Percentiles rank a stretch among this genome's conserved stretches.
Conservation (phyloP, 2,113 vertebrate genomes). For the Daphoenositta chrysoptera region DNA sequence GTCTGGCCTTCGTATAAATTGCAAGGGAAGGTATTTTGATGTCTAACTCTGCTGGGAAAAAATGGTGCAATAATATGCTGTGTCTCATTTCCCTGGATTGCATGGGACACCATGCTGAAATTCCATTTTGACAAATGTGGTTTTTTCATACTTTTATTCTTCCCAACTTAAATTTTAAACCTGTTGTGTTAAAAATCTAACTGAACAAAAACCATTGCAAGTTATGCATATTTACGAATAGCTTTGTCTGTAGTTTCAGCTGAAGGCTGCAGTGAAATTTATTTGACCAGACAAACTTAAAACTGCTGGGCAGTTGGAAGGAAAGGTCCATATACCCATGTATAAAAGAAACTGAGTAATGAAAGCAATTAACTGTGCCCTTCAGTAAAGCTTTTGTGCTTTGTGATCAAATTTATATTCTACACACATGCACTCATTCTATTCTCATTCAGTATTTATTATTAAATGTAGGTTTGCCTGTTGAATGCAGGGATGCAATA, state of each 20-base stretch:
- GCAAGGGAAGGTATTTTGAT: constrained; percentile 30
- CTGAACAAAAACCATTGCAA: neutral
- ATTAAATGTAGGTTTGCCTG: neutral
- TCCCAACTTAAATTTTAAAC: neutral
- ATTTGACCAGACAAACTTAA: neutral
- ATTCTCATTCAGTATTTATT: neutral
- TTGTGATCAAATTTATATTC: neutral
- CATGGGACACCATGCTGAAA: neutral
- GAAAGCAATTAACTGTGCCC: neutral
- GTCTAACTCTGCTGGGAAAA: neutral
- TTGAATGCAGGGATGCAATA: neutral
- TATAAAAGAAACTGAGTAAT: neutral
- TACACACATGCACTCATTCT: neutral
- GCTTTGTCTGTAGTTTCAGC: neutral
- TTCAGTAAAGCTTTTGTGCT: neutral
- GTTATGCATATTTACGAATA: neutral
- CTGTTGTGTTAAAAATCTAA: neutral
- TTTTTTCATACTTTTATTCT: neutral
- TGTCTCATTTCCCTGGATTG: neutral
- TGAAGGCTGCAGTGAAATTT: neutral
- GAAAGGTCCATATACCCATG: neutral
- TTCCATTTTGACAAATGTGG: neutral
- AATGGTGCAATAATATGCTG: neutral
- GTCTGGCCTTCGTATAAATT: constrained; percentile 36
- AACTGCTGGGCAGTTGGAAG: neutral